phyloP scores from a whole-genome alignment of 2,113 vertebrate genomes.

The Gulo gulo region DNA sequence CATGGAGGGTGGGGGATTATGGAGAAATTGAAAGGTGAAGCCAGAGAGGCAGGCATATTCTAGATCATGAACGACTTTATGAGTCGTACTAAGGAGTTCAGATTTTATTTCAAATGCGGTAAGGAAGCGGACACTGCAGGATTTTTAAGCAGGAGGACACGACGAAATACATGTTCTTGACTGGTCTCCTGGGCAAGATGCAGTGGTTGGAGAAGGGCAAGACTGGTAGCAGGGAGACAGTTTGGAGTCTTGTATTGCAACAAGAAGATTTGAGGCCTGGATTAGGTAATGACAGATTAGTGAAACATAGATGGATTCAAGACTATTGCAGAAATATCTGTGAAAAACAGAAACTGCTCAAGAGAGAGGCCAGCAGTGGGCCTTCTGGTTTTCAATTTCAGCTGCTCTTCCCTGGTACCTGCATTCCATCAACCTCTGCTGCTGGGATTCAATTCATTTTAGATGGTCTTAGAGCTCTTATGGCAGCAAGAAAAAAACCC shows the following conservation, averaged over 20 bases:
- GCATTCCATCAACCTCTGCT: slow-evolving; percentile 19
- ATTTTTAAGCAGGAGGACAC: neutral
- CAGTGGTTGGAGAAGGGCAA: neutral
- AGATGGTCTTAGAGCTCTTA: neutral
- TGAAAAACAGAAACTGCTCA: neutral
- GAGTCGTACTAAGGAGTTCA: neutral
- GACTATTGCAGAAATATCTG: neutral
- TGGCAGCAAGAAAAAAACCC: neutral
- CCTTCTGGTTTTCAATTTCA: neutral
- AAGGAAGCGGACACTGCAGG: neutral
- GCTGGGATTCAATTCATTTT: slow-evolving; percentile 13
- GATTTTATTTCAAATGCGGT: neutral
- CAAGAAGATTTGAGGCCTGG: neutral
- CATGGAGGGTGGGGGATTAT: accelerated
- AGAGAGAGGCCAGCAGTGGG: neutral
- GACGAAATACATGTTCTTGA: neutral
- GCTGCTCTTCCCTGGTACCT: neutral
- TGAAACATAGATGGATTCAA: neutral
- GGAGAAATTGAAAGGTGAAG: neutral
- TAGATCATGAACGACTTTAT: neutral
- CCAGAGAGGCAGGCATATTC: neutral
- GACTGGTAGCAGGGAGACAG: neutral
- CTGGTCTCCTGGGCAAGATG: neutral
- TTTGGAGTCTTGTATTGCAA: neutral
- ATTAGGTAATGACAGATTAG: neutral